Percentiles rank a stretch among this genome's conserved stretches.
Conservation (phyloP, 2,797 vertebrate genomes). For the Pterois miles region DNA sequence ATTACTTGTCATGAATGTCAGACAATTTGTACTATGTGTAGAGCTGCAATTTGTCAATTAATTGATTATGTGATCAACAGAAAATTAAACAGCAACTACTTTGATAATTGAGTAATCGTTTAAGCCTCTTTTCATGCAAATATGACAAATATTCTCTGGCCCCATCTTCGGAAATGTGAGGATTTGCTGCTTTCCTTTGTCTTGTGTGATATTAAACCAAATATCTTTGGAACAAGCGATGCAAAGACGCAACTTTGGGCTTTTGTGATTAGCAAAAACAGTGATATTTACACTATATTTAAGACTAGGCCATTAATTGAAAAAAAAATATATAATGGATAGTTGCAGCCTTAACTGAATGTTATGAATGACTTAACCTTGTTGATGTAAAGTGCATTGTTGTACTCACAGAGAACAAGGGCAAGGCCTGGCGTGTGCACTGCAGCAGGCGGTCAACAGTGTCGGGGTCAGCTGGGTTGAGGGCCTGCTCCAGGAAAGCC, state of each 20-base stretch:
- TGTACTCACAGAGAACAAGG: conserved; percentile 93
- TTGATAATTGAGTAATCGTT: not conserved
- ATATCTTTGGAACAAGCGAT: not conserved
- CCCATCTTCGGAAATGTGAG: no score
- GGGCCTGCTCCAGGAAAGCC: conserved; percentile 94
- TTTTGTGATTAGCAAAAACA: not conserved
- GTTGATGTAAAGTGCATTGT: not conserved
- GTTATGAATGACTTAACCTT: not conserved
- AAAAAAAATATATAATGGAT: not conserved
- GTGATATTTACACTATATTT: not conserved
- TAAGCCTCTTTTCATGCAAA: not conserved
- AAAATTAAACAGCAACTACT: not conserved
- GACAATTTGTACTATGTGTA: not conserved
- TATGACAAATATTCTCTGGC: not conserved
- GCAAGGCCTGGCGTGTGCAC: conserved; percentile 96
- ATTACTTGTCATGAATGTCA: not conserved
- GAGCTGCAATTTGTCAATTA: not conserved
- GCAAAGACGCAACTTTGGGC: not conserved
- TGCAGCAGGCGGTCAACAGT: conserved; percentile 95
- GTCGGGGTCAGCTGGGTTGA: conserved; percentile 93
- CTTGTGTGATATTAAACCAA: not conserved
- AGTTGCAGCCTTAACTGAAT: not conserved
- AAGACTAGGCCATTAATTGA: no score
- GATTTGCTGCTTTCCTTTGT: no score
- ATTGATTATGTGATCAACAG: not conserved